Percentiles rank a stretch among this genome's conserved stretches.
Evolutionary conservation across 2,113 vertebrate genomes (phyloP).

Genomic region (Stictonetta naevosa): DNA sequence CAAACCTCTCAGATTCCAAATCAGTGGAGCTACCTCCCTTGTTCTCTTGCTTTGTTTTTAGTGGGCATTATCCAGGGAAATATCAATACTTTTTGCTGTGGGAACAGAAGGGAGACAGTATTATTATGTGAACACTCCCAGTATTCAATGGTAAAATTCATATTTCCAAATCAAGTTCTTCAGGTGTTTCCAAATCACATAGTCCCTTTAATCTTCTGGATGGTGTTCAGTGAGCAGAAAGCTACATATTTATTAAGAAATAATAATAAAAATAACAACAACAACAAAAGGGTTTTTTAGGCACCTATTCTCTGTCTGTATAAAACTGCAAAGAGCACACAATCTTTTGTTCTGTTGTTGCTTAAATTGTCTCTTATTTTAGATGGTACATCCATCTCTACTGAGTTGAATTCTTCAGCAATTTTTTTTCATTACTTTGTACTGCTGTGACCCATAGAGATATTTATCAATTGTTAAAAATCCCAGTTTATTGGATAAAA

Average conservation of each 20-base stretch:
- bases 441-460: background rate
- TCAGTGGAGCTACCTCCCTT: background rate
- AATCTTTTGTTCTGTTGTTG: background rate
- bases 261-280: background rate
- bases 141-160: background rate
- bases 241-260: background rate
- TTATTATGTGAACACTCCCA: background rate
- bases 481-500: background rate
- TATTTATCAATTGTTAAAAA: background rate
- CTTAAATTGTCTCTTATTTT: background rate
- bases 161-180: background rate
- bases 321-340: background rate
- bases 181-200: background rate
- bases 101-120: background rate
- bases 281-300: background rate
- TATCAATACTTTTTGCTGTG: background rate
- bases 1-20: background rate
- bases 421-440: background rate
- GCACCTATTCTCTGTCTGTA: background rate
- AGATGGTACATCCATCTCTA: background rate
- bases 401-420: background rate
- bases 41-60: background rate
- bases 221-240: background rate
- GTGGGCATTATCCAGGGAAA: background rate
- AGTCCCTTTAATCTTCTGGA: background rate